Evolutionary conservation across 35 echinoderm and acorn worm genomes (phyloP).

Genomic region (Lytechinus variegatus): DNA sequence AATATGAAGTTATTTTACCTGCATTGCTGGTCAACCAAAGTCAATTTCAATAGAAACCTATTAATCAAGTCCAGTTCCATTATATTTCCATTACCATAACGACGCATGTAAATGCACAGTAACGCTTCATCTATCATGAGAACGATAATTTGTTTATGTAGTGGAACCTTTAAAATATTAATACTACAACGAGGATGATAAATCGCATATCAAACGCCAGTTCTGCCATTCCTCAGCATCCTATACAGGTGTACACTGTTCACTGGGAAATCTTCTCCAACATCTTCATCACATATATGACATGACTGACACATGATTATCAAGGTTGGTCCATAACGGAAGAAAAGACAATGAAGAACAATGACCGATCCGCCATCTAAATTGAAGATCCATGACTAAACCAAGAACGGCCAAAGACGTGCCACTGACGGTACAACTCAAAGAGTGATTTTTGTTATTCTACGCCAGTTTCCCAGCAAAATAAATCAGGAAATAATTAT

Average conservation of each 20-base stretch:
- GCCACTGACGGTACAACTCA: no score
- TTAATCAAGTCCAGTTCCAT: background rate
- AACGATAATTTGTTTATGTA: background rate
- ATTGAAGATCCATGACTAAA: no score
- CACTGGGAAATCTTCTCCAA: background rate
- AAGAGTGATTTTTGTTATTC: no score
- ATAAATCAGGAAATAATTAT: no score
- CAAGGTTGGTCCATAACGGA: background rate
- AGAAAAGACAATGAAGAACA: no score
- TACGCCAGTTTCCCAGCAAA: no score
- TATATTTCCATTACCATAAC: background rate
- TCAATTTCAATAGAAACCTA: background rate
- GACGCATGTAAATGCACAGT: background rate
- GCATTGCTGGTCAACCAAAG: background rate
- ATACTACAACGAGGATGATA: background rate
- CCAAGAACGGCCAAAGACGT: no score
- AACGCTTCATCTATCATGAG: background rate
- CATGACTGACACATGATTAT: background rate
- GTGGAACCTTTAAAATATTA: background rate
- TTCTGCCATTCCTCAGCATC: background rate
- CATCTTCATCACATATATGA: background rate
- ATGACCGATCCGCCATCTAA: no score
- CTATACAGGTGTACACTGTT: background rate
- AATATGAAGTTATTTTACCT: background rate
- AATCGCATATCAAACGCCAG: background rate